Conservation (phyloP, 2,888 invertebrate genomes). For the Cryptocephalus primarius region DNA sequence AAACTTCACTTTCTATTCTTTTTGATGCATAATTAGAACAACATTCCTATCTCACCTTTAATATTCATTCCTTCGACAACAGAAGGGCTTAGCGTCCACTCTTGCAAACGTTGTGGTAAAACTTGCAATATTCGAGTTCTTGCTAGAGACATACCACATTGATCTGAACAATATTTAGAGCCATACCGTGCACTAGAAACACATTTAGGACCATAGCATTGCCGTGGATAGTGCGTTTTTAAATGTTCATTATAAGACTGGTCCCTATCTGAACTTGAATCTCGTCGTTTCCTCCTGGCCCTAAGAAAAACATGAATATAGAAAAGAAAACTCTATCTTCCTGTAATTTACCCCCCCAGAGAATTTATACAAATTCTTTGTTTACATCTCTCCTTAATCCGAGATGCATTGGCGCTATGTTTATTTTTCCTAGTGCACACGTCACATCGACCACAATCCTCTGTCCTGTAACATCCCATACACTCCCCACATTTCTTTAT, state of each 20-base stretch:
- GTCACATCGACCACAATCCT: slow-evolving; percentile 63
- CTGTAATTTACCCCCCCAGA: slow-evolving; percentile 25
- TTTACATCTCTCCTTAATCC: slow-evolving; percentile 39
- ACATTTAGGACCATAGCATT: slow-evolving; percentile 91
- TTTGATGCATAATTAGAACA: no score
- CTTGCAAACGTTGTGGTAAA: slow-evolving; percentile 61
- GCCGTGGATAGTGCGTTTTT: slow-evolving; percentile 53
- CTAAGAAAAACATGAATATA: slow-evolving; percentile 14
- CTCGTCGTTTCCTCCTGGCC: slow-evolving; percentile 28
- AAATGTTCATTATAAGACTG: slow-evolving; percentile 41
- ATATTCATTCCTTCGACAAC: slow-evolving; percentile 72
- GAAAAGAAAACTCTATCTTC: neutral
- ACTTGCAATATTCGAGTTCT: slow-evolving; percentile 75
- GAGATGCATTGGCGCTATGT: slow-evolving; percentile 24
- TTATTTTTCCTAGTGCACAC: slow-evolving; percentile 40
- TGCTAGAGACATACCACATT: slow-evolving; percentile 84
- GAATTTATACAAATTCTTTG: slow-evolving; percentile 39
- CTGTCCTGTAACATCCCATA: slow-evolving; percentile 56
- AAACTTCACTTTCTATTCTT: no score
- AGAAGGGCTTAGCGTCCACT: slow-evolving; percentile 83
- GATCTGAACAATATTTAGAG: slow-evolving; percentile 90
- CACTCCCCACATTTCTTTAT: slow-evolving; percentile 61
- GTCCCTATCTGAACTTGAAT: slow-evolving; percentile 36
- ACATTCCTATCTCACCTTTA: slow-evolving; percentile 19
- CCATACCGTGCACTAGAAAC: slow-evolving; percentile 58